Conservation (phyloP, 2,888 invertebrate species). For the Bhutanitis thaidina region DNA sequence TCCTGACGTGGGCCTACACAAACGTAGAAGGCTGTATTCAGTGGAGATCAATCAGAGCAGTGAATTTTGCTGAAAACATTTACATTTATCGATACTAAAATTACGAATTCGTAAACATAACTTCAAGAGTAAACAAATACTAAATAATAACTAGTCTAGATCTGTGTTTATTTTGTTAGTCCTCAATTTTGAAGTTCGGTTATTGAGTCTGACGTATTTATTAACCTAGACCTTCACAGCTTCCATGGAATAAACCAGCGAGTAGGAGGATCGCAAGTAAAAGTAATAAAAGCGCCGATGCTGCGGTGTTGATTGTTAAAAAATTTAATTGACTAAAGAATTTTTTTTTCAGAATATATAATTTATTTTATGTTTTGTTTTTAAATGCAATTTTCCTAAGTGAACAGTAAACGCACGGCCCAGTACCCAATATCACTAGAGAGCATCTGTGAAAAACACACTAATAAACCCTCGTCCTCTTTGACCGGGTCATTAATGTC, state of each 20-base stretch:
- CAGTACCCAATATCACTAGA: slow-evolving; percentile 17
- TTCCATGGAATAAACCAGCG: too few species aligned
- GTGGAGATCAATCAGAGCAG: slow-evolving; percentile 75
- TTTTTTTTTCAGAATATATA: too few species aligned
- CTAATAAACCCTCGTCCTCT: slow-evolving; percentile 68
- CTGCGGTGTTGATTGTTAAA: too few species aligned
- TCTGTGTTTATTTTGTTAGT: slow-evolving; percentile 4
- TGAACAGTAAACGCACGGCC: slow-evolving; percentile 9
- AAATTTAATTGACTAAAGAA: too few species aligned
- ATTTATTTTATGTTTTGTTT: slow-evolving; percentile 2
- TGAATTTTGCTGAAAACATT: slow-evolving; percentile 49
- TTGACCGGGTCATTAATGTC: slow-evolving; percentile 74
- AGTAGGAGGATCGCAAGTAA: too few species aligned
- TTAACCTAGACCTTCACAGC: too few species aligned
- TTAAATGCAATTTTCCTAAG: slow-evolving; percentile 14
- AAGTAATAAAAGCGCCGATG: too few species aligned
- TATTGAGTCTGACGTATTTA: too few species aligned
- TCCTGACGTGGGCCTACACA: slow-evolving; percentile 65
- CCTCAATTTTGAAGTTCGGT: slow-evolving; percentile 14
- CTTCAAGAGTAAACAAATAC: neutral
- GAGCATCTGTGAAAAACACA: slow-evolving; percentile 43
- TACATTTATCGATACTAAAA: slow-evolving; percentile 53
- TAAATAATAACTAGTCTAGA: too few species aligned
- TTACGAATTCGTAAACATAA: slow-evolving; percentile 27
- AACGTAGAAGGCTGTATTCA: slow-evolving; percentile 54